phyloP scores from a whole-genome alignment of 2,797 vertebrate genomes.

The Anabacerthia variegaticeps region DNA sequence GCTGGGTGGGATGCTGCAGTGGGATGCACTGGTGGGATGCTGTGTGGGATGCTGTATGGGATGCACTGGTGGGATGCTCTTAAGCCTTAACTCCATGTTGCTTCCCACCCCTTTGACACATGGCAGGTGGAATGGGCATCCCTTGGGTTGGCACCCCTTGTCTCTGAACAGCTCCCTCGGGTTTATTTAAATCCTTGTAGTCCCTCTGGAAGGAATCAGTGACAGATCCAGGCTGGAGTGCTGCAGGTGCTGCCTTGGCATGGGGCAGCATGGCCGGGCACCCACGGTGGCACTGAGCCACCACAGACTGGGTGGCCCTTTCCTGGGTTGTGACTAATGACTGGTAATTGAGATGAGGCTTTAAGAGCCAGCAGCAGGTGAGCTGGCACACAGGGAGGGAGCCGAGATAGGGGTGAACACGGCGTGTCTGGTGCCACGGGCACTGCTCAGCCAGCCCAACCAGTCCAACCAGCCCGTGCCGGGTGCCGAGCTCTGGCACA shows the following conservation, averaged over 20 bases:
- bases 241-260: not conserved
- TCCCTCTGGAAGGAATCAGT: not conserved
- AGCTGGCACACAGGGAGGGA: not conserved
- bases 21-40: not conserved
- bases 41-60: not conserved
- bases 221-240: rapidly evolving
- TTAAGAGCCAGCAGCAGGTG: not conserved
- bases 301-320: constrained; percentile 40
- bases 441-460: not conserved
- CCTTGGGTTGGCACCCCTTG: rapidly evolving
- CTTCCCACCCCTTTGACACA: not conserved
- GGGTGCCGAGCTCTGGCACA: not conserved
- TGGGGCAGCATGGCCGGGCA: not conserved
- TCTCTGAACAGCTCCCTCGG: not conserved
- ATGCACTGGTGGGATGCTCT: not conserved
- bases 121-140: not conserved
- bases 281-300: not conserved
- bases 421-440: not conserved
- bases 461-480: not conserved
- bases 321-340: not conserved
- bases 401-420: not conserved
- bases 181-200: not conserved
- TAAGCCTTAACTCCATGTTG: rapidly evolving
- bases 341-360: not conserved
- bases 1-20: not conserved